These are phyloP conservation scores for Eurytoma adleriae DNA, from an alignment of 2,888 invertebrate genomes.

Conservation along the genomic window DNA sequence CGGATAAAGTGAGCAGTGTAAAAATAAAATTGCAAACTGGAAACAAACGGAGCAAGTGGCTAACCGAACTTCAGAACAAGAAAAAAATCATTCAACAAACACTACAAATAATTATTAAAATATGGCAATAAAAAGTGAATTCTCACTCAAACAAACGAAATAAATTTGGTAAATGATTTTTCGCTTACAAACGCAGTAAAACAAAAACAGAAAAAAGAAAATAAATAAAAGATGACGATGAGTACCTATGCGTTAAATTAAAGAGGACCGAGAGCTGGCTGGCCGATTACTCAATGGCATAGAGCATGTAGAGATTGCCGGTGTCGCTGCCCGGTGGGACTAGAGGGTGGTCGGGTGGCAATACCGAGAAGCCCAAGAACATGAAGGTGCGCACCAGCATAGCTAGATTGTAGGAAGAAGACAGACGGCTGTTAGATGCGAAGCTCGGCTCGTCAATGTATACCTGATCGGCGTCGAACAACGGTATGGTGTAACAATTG, in stretches of 20 bases:
- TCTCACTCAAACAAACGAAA: no score
- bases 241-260: constrained; percentile 72
- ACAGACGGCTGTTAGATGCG: constrained; percentile 58
- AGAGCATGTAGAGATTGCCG: constrained; percentile 82
- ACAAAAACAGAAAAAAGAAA: constrained; percentile 3
- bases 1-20: no score
- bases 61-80: no score
- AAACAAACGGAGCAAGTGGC: no score
- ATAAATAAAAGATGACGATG: constrained; percentile 36
- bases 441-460: constrained; percentile 49
- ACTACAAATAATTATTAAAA: no score
- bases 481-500: constrained; percentile 55
- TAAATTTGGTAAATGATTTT: no score
- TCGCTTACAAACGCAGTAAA: not conserved
- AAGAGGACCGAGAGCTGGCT: constrained; percentile 64
- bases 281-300: constrained; percentile 76
- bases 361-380: constrained; percentile 95
- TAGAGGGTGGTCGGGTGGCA: constrained; percentile 88
- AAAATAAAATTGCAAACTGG: no score
- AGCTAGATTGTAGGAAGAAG: constrained; percentile 76
- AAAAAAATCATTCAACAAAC: no score
- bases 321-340: constrained; percentile 83
- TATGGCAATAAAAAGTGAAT: no score
- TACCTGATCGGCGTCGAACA: constrained; percentile 59
- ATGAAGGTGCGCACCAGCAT: constrained; percentile 95